Base-by-base conservation (phyloP, 2,888 invertebrate species). In the Cephus rjabovi region DNA sequence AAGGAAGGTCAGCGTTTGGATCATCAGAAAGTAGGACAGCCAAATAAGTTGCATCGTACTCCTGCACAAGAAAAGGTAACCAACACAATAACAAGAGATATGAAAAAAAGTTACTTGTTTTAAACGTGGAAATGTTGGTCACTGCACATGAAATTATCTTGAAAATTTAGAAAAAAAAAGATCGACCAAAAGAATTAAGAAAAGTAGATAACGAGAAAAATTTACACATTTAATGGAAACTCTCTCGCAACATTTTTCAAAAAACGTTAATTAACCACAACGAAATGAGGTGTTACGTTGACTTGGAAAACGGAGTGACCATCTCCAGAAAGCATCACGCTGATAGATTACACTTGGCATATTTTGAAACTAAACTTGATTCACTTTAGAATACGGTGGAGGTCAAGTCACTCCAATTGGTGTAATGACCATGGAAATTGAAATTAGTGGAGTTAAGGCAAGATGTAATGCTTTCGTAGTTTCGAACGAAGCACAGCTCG, bases 331-430 rank as follows among this genome's bases (percentile, higher is more conserved):
- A 75, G 33, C 31, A 75, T 75, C 68, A 75, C 69, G 75, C 75
- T 31, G 69, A 75, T 33, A 31, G 33, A 56, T 68, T 75, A 9
- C 23, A 75, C 33, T 33, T 75, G 3, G 33, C 75, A 12, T 75
- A 75, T 75, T 75, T 71, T 31, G 79, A 82, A 68, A 69, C 34
- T 12, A 75, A 77, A 12, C 40, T 79, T 12, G 75, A 82, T 69
- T 79, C 79, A 70, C 75, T 83, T 34, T 79, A 30, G 82, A 81
- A 6, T 85, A 82, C 35, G 81, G 83, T n/a, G 68, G 81, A 68
- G 84, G 83, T 34, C 69, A 76, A 15, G 82, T 82, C 11, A 76
- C 79, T 34, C 82, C 73, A 15, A 23, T 81, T 9, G 81, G 79
- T n/a, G 40, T 78, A 15, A 68, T 79, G 34, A 76, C 79, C 31